Evolutionary conservation across 35 echinoderm and acorn worm genomes (phyloP), one percentile per base, ranked within the genome.

Genomic region (Stichopus chloronotus): DNA sequence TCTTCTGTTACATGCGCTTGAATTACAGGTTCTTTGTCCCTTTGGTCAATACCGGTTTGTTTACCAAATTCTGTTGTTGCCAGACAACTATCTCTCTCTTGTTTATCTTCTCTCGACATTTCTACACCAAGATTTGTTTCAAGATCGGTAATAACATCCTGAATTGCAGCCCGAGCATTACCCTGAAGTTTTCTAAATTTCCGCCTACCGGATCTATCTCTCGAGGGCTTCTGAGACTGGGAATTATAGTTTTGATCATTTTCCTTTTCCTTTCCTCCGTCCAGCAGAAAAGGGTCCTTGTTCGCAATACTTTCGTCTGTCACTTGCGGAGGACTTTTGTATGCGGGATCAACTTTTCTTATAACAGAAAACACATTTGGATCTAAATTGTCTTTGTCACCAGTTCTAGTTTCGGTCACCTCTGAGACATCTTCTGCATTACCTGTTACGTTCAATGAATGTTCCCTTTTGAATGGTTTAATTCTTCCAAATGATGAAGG

Each of bases 121-220:
- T 79, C 90, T 77, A 79, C 16, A 69, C 90, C 90, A 58, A 91
- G 90, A 78, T 91, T 91, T 55, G 53, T 79, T 79, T 91, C 90
- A 54, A 91, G 53, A 58, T 91, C 90, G 55, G 90, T 17, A 79
- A 91, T 91, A 72, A 91, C 90, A 79, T 79, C 76, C 57, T 91
- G 71, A 57, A 91, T 91, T 57, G 69, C 90, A 53, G 71, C 71
- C 0, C 76, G 69, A 79, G 69, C 53, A 59, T 91, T 65, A 25
- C 90, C 90, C 22, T 58, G 54, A 54, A 91, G 21, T 91, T 91
- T 91, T 17, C 90, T 71, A 22, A 91, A 91, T 59, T 79, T 77
- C 57, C 90, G 54, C 76, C 72, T 91, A 5, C 90, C 90, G 4
- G 76, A 91, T 54, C 90, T 53, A n/a, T 91, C 90, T 57, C 58